Conservation (phyloP, 2,888 invertebrate species). For the Epinotia demarniana region DNA sequence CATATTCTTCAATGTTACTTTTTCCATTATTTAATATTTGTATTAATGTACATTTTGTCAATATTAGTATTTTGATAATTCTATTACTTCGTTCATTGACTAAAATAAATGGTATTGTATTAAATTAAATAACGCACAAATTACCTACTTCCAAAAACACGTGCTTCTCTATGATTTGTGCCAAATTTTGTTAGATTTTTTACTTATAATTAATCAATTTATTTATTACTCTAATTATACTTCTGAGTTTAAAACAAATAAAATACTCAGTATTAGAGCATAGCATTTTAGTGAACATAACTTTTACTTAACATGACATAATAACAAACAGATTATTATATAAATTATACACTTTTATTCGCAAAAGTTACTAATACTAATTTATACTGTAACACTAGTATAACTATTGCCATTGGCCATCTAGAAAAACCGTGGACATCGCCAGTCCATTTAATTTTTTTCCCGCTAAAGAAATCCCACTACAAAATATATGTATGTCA, state of each 20-base stretch:
- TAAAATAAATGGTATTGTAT: not conserved
- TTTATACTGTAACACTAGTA: not conserved
- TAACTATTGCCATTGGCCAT: not conserved
- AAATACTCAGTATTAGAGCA: conserved; percentile 34
- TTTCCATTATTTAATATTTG: not conserved
- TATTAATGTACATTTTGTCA: not conserved
- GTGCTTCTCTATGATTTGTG: conserved; percentile 39
- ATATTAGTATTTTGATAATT: not conserved
- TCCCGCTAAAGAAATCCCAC: too few relatives aligned
- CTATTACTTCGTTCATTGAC: not conserved
- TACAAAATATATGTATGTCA: not conserved
- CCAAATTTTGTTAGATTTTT: conserved; percentile 37
- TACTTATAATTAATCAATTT: conserved; percentile 2
- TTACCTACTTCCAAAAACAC: not conserved
- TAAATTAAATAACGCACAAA: conserved; percentile 1
- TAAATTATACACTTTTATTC: not conserved
- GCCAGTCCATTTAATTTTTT: not conserved
- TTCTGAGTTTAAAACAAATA: conserved; percentile 17
- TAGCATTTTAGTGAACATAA: conserved; percentile 15
- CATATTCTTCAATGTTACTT: conserved; percentile 9
- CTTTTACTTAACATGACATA: not conserved
- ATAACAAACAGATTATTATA: conserved; percentile 6
- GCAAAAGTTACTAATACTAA: conserved; percentile 2
- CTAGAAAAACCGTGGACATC: not conserved
- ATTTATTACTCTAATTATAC: conserved; percentile 29